Conservation (phyloP, 1,140 invertebrate genomes). For the Holotrichia oblita region DNA sequence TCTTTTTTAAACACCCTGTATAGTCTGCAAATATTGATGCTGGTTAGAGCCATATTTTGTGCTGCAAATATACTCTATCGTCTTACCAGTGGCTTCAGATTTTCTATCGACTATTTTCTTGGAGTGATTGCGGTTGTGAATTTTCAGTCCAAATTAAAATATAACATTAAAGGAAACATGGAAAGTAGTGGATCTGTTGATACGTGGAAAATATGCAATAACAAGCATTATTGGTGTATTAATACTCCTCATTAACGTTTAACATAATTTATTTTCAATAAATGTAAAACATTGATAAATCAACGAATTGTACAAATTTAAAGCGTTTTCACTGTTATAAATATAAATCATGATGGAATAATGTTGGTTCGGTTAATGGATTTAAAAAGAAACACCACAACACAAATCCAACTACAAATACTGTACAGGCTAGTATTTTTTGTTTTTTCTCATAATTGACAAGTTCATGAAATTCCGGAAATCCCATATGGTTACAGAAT, state of each 20-base stretch:
- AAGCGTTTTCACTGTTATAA: not conserved
- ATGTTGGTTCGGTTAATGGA: conserved; percentile 79
- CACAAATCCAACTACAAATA: conserved; percentile 80
- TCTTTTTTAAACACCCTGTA: too few species aligned
- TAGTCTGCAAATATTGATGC: too few species aligned
- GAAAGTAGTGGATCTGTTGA: too few species aligned
- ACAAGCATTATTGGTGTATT: too few species aligned
- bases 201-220: too few species aligned
- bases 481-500: conserved; percentile 97
- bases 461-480: conserved; percentile 87
- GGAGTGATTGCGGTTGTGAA: too few species aligned
- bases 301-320: not conserved
- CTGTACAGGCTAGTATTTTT: conserved; percentile 68
- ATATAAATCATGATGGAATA: conserved; percentile 73
- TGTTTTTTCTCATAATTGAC: conserved; percentile 73
- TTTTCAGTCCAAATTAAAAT: too few species aligned
- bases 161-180: too few species aligned
- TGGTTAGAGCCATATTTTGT: too few species aligned
- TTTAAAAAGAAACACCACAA: conserved; percentile 81
- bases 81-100: too few species aligned
- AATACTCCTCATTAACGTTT: not conserved
- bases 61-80: too few species aligned
- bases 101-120: too few species aligned
- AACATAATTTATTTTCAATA: not conserved
- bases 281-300: not conserved